Percentiles rank a stretch among this genome's conserved stretches.
phyloP scores from a whole-genome alignment of 1,140 invertebrate genomes.

The Neodiprion fabricii region DNA sequence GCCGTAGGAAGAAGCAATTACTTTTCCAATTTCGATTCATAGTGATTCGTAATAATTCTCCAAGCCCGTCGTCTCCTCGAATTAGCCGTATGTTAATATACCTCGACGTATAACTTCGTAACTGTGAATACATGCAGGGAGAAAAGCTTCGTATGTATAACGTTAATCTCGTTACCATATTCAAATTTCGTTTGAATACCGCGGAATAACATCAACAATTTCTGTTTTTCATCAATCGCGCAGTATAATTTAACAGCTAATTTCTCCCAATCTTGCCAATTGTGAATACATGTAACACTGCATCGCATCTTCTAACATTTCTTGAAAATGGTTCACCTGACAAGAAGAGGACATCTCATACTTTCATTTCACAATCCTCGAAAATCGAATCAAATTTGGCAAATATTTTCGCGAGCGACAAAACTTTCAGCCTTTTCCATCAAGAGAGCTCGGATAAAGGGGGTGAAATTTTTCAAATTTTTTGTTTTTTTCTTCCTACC shows the following conservation, averaged over 20 bases:
- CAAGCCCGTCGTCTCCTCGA: background rate
- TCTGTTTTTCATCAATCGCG: background rate
- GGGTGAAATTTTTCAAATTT: too few species aligned
- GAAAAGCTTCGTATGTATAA: background rate
- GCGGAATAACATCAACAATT: background rate
- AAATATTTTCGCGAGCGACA: too few species aligned
- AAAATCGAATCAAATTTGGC: too few species aligned
- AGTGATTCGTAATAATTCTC: background rate
- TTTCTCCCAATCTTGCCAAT: background rate
- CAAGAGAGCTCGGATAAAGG: too few species aligned
- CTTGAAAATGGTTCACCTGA: too few species aligned
- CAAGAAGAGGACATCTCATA: too few species aligned
- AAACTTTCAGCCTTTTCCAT: too few species aligned
- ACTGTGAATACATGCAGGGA: background rate
- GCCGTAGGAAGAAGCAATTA: background rate
- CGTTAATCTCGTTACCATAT: background rate
- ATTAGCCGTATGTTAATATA: background rate
- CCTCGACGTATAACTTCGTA: too few species aligned
- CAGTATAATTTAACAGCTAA: background rate
- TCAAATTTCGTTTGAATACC: background rate
- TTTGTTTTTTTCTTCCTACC: too few species aligned
- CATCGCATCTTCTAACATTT: too few species aligned
- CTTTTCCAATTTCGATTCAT: background rate
- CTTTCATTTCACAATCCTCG: too few species aligned
- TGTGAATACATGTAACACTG: background rate